These are phyloP conservation scores for Yponomeuta sedellus DNA, from an alignment of 2,888 invertebrate species.

Conservation along the genomic window DNA sequence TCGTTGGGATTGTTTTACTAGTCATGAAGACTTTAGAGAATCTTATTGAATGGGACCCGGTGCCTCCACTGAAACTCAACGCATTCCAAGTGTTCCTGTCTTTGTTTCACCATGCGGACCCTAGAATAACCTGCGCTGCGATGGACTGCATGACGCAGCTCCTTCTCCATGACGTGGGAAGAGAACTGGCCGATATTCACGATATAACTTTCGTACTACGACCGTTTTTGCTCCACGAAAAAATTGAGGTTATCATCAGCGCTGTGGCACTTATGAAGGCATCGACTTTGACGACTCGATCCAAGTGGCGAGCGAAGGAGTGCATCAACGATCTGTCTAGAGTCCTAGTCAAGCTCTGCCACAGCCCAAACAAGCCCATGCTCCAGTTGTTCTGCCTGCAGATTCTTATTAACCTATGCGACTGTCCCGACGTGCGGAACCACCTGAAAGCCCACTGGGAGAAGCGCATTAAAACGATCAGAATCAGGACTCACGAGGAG, in stretches of 20 bases:
- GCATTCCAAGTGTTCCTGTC: constrained; percentile 53
- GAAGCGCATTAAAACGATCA: constrained; percentile 33
- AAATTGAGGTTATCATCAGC: constrained; percentile 44
- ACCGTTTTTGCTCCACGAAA: constrained; percentile 30
- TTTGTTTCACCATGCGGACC: constrained; percentile 40
- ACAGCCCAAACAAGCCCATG: constrained; percentile 39
- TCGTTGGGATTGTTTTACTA: constrained; percentile 47
- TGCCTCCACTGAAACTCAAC: constrained; percentile 45
- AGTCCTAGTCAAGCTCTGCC: constrained; percentile 39
- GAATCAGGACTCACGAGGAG: constrained; percentile 46
- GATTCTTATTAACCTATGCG: constrained; percentile 58
- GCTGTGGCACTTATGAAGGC: constrained; percentile 48
- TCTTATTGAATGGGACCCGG: constrained; percentile 53
- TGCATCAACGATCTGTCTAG: constrained; percentile 38
- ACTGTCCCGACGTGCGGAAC: constrained; percentile 54
- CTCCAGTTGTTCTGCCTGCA: constrained; percentile 52
- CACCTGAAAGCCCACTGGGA: constrained; percentile 47
- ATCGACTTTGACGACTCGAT: constrained; percentile 52
- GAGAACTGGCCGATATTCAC: constrained; percentile 48
- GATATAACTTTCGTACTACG: constrained; percentile 44
- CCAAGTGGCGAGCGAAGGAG: constrained; percentile 64
- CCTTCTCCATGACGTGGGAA: constrained; percentile 56
- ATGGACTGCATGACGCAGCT: constrained; percentile 60
- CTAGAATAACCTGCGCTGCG: constrained; percentile 41
- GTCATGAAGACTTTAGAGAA: constrained; percentile 51